Conservation (phyloP, 2,113 vertebrate genomes). For the Sapajus apella region DNA sequence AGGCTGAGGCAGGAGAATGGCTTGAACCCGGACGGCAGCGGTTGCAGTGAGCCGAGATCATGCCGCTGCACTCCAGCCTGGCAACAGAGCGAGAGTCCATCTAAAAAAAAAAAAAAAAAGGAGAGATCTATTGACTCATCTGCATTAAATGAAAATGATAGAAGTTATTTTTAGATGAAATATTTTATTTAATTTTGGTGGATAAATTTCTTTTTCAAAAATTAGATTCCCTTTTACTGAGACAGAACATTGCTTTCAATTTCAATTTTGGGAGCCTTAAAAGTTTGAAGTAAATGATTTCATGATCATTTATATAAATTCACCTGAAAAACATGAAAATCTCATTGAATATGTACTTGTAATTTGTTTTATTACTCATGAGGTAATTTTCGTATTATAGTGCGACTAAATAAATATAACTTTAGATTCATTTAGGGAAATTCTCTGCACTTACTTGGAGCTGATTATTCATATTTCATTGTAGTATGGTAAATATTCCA, state of each 20-base stretch:
- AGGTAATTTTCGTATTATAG: neutral
- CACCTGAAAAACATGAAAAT: neutral
- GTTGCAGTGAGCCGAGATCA: no score
- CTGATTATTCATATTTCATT: neutral
- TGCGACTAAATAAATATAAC: neutral
- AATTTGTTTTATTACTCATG: neutral
- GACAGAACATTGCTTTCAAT: neutral
- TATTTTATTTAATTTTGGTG: neutral
- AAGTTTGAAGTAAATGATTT: constrained; percentile 27
- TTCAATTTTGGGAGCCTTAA: constrained; percentile 19
- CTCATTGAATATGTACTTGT: neutral
- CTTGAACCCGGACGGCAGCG: no score
- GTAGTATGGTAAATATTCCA: neutral
- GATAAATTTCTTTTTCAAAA: neutral
- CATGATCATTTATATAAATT: neutral
- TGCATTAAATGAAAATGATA: neutral
- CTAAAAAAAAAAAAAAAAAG: neutral
- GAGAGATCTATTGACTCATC: neutral
- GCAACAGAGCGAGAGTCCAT: no score
- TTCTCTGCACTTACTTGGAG: neutral
- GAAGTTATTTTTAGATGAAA: constrained; percentile 5
- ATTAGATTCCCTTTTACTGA: constrained; percentile 1
- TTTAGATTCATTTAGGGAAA: neutral
- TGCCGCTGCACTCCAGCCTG: no score
- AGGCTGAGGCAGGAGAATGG: no score